phyloP scores from a whole-genome alignment of 2,113 vertebrate genomes.

The Amblyornis subalaris region DNA sequence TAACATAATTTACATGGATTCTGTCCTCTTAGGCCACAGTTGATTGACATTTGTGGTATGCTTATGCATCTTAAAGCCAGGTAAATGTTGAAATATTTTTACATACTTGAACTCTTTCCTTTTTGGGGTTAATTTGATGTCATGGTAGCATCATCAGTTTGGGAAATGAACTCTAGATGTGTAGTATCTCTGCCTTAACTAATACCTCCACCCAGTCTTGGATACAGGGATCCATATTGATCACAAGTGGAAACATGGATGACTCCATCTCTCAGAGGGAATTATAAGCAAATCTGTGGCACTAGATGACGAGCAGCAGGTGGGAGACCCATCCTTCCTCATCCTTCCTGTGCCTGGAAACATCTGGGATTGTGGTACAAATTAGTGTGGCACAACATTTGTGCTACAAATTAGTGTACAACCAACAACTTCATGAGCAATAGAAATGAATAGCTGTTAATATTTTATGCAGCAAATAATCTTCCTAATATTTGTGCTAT shows the following conservation, averaged over 20 bases:
- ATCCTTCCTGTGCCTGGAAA: not conserved
- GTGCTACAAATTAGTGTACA: not conserved
- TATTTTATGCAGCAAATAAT: not conserved
- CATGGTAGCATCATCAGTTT: not conserved
- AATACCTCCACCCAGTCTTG: not conserved
- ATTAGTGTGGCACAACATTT: not conserved
- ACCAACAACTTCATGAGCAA: not conserved
- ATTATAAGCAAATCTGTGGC: not conserved
- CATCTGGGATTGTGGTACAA: not conserved
- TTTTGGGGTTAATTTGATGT: not conserved
- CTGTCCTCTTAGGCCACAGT: not conserved
- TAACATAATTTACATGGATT: not conserved
- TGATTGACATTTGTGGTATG: not conserved
- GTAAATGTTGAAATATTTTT: not conserved
- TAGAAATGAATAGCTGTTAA: not conserved
- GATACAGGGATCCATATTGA: not conserved
- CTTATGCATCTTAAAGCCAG: not conserved
- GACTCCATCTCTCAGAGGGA: not conserved
- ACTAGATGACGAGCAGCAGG: not conserved
- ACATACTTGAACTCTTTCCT: not conserved
- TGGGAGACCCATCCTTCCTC: not conserved
- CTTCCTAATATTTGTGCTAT: not conserved
- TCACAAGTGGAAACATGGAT: not conserved
- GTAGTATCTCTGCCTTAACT: not conserved
- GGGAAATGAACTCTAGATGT: not conserved